phyloP scores from a whole-genome alignment of 2,888 invertebrate species.

The Eupithecia centaureata region DNA sequence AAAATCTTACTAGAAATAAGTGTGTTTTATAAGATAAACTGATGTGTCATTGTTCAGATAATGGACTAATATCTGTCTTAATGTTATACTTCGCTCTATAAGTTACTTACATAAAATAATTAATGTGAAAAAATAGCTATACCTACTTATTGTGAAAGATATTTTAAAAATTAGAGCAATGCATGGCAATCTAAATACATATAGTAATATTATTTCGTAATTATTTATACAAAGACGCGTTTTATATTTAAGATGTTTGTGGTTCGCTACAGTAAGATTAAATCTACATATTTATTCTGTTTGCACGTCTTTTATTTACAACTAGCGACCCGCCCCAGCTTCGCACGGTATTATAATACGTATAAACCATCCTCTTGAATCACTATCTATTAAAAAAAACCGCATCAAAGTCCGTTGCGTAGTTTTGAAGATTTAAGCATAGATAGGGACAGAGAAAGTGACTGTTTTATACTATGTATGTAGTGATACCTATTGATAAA shows the following conservation, averaged over 20 bases:
- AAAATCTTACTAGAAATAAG: conserved; percentile 1
- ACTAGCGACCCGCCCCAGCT: too few relatives aligned
- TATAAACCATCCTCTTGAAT: too few relatives aligned
- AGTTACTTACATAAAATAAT: background rate
- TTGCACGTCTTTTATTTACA: conserved; percentile 23
- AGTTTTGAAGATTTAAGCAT: too few relatives aligned
- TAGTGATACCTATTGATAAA: background rate
- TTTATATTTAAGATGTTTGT: conserved; percentile 17
- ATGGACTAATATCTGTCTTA: background rate
- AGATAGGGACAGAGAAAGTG: too few relatives aligned
- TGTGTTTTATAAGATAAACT: background rate
- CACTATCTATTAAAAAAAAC: too few relatives aligned
- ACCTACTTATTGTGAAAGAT: too few relatives aligned
- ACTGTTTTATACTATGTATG: background rate
- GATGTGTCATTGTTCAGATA: background rate
- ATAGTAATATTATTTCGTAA: conserved; percentile 6
- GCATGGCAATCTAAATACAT: conserved; percentile 19
- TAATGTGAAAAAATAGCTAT: background rate
- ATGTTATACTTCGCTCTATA: background rate
- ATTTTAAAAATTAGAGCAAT: conserved; percentile 9
- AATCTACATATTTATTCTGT: conserved; percentile 36
- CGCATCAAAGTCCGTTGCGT: too few relatives aligned
- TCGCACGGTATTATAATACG: too few relatives aligned
- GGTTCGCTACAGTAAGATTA: conserved; percentile 19
- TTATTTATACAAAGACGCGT: conserved; percentile 23